A percentile compares a stretch with the other conserved stretches of the same genome.
Conservation (phyloP, 2,797 vertebrate genomes). For the Mus spretus region DNA sequence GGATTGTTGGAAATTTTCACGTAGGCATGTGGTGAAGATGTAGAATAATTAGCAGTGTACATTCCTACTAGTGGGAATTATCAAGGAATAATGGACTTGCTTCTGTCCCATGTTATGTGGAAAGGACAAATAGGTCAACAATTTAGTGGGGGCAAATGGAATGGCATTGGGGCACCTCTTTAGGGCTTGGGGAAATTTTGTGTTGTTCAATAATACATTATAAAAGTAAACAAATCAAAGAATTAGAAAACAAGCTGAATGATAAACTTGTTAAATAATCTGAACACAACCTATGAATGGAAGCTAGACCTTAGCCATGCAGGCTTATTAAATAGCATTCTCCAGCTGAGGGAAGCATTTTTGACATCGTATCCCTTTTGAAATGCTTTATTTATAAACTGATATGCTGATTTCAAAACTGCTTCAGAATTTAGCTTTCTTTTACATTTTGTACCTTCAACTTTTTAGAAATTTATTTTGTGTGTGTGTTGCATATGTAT, state of each 20-base stretch:
- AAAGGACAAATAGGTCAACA: constrained; percentile 17
- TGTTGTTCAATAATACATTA: constrained; percentile 27
- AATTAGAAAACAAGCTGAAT: neutral
- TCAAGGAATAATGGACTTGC: neutral
- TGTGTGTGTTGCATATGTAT: neutral
- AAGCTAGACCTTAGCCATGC: neutral
- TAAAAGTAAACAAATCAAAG: neutral
- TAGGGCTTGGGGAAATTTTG: neutral
- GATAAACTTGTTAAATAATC: neutral
- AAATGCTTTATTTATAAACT: neutral
- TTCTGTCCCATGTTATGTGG: neutral
- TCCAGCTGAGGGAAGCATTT: neutral
- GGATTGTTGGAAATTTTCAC: neutral
- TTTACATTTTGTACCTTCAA: constrained; percentile 16
- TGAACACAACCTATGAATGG: neutral
- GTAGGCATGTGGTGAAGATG: neutral
- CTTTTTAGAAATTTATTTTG: neutral
- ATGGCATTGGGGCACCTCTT: neutral
- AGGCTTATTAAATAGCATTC: neutral
- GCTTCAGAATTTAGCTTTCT: neutral
- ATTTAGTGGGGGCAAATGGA: neutral
- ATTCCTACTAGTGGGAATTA: neutral
- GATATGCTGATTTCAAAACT: neutral
- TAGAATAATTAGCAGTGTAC: neutral
- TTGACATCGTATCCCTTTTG: neutral